A percentile compares a stretch with the other conserved stretches of the same genome.
phyloP scores from a whole-genome alignment of 2,888 invertebrate species.

The Azorinus chamasolen region DNA sequence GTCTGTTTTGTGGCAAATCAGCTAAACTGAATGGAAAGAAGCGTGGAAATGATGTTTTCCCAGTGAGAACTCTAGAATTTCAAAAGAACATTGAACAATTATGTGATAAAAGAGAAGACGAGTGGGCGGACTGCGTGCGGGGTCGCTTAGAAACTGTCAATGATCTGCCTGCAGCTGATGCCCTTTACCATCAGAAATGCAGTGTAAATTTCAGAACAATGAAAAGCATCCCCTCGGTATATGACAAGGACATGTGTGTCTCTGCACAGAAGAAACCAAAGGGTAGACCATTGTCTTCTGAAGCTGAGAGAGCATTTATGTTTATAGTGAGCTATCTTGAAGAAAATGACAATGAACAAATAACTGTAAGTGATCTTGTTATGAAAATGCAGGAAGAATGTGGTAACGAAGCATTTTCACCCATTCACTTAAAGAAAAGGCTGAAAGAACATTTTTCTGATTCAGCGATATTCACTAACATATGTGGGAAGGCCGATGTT shows the following conservation, averaged over 20 bases:
- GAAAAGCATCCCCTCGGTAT: conserved; percentile 9
- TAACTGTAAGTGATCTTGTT: conserved; percentile 48
- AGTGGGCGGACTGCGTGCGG: conserved; percentile 22
- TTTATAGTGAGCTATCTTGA: conserved; percentile 21
- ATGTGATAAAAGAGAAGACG: conserved; percentile 26
- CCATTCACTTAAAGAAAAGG: conserved; percentile 49
- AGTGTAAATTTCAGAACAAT: conserved; percentile 17
- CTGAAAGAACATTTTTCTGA: conserved; percentile 58
- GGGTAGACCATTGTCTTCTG: conserved; percentile 3
- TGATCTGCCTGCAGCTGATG: conserved; percentile 53
- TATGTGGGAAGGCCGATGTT: conserved; percentile 53
- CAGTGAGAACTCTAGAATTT: conserved; percentile 48
- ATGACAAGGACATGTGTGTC: not conserved
- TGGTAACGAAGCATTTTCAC: conserved; percentile 36
- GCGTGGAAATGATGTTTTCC: no score
- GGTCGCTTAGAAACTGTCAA: conserved; percentile 26
- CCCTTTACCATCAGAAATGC: conserved; percentile 16
- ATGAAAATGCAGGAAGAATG: conserved; percentile 46
- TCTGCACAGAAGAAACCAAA: conserved; percentile 1
- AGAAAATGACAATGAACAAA: conserved; percentile 57
- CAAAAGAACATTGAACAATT: conserved; percentile 15
- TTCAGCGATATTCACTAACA: conserved; percentile 50
- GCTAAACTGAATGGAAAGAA: conserved; percentile 10
- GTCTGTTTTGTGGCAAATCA: conserved; percentile 33
- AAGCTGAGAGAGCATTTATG: conserved; percentile 5